Evolutionary conservation across 2,888 invertebrate genomes (phyloP), one percentile per base, ranked within the genome.

Genomic region (Ecdyonurus torrentis): DNA sequence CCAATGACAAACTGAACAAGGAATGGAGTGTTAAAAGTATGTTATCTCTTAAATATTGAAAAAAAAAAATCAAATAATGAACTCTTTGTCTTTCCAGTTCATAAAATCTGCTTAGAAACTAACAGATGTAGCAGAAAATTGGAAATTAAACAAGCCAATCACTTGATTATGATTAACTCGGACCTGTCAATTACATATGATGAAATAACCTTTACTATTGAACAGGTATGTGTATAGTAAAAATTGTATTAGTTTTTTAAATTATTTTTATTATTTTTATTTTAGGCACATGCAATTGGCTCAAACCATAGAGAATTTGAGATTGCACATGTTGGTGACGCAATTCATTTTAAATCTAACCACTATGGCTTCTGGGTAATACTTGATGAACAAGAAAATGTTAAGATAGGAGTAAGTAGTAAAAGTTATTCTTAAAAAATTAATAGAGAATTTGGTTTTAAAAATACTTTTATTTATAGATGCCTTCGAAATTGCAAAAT

Each of bases 361-460:
- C 79, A 79, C 63, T 85, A 87, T 69, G 85, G 86, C 62, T 89
- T 89, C 71, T 87, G 85, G 76, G 81, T 89, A 1, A 78, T 84
- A 1, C 87, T 87, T 76, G 85, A 83, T 61, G 61, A 60, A 19
- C 81, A 83, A 62, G 84, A 84, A 1, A 83, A 84, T 70, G 78
- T 84, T 0, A 87, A 85, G 73, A 79, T 91, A 67, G 87, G 86
- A 66, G 85, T 89, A 60, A 79, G 78, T 71, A 61, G 19, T 25
- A 24, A 25, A 55, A 58, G 15, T 19, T 37, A 2, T 1, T 25
- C 2, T 25, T 19, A 15, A n/a, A 2, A 19, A 23, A 59, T 15
- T n/a, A 23, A 2, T 2, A 20, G n/a, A 22, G 19, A 15, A 59
- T 5, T n/a, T 61, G 22, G 3, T 23, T 53, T 63, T 22, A 23